Evolutionary conservation across 2,797 vertebrate genomes (phyloP).

Genomic region (Xerus rutilus): DNA sequence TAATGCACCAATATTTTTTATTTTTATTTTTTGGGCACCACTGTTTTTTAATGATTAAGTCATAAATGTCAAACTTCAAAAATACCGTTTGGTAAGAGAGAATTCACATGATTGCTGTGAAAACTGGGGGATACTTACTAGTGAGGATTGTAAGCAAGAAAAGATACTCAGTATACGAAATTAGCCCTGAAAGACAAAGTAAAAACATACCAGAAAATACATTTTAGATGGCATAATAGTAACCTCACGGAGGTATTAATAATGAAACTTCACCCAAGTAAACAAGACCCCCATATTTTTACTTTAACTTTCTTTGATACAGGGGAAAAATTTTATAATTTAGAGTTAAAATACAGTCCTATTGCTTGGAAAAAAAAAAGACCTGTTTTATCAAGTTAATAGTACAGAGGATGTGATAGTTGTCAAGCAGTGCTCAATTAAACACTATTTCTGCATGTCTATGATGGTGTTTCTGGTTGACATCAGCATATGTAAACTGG

Average conservation of each 20-base stretch:
- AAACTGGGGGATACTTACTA: slow-evolving; percentile 91
- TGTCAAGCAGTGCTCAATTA: neutral
- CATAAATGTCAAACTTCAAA: slow-evolving; percentile 21
- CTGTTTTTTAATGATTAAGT: slow-evolving; percentile 15
- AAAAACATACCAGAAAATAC: slow-evolving; percentile 65
- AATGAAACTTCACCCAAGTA: neutral
- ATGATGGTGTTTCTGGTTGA: neutral
- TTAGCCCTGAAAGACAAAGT: slow-evolving; percentile 91
- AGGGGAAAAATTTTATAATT: neutral
- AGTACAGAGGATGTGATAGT: neutral
- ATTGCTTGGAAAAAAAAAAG: neutral
- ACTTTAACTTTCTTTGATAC: slow-evolving; percentile 7
- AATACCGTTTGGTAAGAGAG: neutral
- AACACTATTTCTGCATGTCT: neutral
- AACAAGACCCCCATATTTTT: neutral
- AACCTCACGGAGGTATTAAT: neutral
- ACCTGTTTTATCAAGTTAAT: neutral
- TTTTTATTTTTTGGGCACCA: neutral
- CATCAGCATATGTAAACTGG: neutral
- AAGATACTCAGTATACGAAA: slow-evolving; percentile 98
- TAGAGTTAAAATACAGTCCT: neutral
- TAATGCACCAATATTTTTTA: neutral
- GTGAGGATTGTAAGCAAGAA: slow-evolving; percentile 98
- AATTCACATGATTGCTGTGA: neutral
- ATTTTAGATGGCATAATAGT: slow-evolving; percentile 24